These are phyloP conservation scores for Willowsia nigromaculata DNA, from an alignment of 2,888 invertebrate species.

Conservation along the genomic window DNA sequence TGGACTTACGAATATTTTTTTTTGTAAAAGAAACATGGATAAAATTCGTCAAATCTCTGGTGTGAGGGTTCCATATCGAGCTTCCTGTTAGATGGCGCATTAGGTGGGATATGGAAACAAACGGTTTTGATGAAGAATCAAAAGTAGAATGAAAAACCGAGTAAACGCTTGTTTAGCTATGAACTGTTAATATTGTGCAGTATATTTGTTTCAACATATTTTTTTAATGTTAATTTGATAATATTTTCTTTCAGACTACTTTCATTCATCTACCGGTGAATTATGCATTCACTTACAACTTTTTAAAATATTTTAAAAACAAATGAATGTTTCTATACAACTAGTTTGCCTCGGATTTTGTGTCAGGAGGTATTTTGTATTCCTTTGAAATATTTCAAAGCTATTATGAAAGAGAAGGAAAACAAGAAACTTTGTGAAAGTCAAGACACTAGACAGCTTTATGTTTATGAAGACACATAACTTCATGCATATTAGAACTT, in stretches of 20 bases:
- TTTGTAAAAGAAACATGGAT: background rate
- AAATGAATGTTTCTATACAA: no score
- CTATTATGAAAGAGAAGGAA: background rate
- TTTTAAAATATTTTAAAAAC: no score
- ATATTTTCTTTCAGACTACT: no score
- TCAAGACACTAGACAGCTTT: conserved; percentile 52
- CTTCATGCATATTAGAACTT: conserved; percentile 69
- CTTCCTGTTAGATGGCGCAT: conserved; percentile 25
- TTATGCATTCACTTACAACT: no score
- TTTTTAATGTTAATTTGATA: no score
- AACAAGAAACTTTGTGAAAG: conserved; percentile 52
- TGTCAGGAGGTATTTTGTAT: background rate
- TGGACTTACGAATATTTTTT: background rate
- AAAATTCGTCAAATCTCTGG: background rate
- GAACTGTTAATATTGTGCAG: no score
- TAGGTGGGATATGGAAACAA: background rate
- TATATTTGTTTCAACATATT: no score
- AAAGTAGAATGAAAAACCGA: no score
- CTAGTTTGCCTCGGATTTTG: background rate
- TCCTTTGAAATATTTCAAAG: no score
- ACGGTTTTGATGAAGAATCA: background rate
- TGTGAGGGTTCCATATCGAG: background rate
- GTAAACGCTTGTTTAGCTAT: no score
- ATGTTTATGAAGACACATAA: conserved; percentile 70
- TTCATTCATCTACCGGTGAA: no score